Percentiles rank a stretch among this genome's conserved stretches.
Evolutionary conservation across 2,888 invertebrate species (phyloP).

Genomic region (Schrankia costaestrigalis): DNA sequence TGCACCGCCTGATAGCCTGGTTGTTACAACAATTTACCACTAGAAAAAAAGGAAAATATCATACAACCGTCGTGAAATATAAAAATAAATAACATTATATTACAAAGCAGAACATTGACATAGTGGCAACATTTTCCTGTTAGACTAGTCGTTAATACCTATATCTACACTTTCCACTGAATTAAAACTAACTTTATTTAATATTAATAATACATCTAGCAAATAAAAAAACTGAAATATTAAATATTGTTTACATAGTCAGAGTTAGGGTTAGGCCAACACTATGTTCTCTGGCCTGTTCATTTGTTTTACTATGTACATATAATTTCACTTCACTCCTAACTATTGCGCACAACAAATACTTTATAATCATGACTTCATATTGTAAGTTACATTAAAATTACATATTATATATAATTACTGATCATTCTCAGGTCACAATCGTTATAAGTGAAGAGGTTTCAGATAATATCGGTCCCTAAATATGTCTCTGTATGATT

Average conservation of each 20-base stretch:
- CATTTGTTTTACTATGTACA: constrained; percentile 34
- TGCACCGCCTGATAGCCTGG: constrained; percentile 61
- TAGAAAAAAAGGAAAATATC: constrained; percentile 55
- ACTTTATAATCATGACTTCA: constrained; percentile 14
- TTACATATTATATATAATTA: constrained; percentile 23
- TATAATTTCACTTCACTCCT: constrained; percentile 27
- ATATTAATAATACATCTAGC: constrained; percentile 47
- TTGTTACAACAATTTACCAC: constrained; percentile 49
- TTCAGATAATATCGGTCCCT: constrained; percentile 25
- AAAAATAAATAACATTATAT: constrained; percentile 76
- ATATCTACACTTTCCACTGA: constrained; percentile 61
- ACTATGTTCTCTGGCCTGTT: constrained; percentile 29
- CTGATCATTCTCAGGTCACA: constrained; percentile 14
- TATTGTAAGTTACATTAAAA: constrained; percentile 11
- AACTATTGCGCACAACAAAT: constrained; percentile 17
- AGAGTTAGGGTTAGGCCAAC: constrained; percentile 40
- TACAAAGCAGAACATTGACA: constrained; percentile 77
- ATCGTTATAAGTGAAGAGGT: constrained; percentile 25
- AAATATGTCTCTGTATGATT: constrained; percentile 26
- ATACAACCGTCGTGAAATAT: constrained; percentile 66
- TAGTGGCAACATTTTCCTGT: constrained; percentile 76
- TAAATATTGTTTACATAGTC: constrained; percentile 41
- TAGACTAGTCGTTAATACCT: constrained; percentile 76
- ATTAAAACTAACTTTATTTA: constrained; percentile 46
- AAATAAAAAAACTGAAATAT: constrained; percentile 43